Percentiles rank a stretch among this genome's conserved stretches.
Evolutionary conservation across 1,140 invertebrate species (phyloP).

Genomic region (Lordiphosa stackelbergi): DNA sequence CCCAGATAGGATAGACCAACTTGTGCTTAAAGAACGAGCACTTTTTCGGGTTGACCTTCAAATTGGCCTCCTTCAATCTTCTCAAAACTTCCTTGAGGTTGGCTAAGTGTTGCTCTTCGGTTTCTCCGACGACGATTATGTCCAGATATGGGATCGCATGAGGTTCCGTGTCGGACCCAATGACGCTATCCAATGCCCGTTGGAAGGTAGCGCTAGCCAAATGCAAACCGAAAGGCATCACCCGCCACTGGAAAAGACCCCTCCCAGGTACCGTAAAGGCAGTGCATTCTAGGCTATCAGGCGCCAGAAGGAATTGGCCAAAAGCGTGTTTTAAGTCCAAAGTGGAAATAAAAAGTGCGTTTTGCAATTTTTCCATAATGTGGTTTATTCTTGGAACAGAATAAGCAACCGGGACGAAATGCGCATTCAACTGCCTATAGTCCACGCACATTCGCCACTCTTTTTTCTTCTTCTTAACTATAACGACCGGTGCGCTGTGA

Average conservation of each 20-base stretch:
- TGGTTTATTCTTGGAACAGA: constrained; percentile 6
- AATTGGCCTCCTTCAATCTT: too few relatives aligned
- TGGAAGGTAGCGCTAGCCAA: not conserved
- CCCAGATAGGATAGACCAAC: not conserved
- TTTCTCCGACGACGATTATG: constrained; percentile 1
- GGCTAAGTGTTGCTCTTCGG: not conserved
- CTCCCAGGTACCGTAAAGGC: not conserved
- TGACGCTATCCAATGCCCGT: not conserved
- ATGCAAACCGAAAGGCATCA: not conserved
- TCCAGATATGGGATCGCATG: not conserved
- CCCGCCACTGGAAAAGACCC: not conserved
- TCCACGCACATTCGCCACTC: not conserved
- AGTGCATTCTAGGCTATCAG: not conserved
- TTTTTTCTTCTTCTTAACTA: not conserved
- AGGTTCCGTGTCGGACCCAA: not conserved
- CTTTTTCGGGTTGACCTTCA: not conserved
- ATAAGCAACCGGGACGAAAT: not conserved
- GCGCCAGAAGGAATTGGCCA: not conserved
- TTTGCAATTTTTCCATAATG: constrained; percentile 1
- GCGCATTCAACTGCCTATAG: not conserved
- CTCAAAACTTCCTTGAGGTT: too few relatives aligned
- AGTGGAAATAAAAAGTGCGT: not conserved
- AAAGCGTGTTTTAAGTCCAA: too few relatives aligned
- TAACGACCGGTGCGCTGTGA: not conserved
- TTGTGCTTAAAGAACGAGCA: not conserved